phyloP scores from a whole-genome alignment of 2,888 invertebrate genomes.

The Spisula subtruncata region DNA sequence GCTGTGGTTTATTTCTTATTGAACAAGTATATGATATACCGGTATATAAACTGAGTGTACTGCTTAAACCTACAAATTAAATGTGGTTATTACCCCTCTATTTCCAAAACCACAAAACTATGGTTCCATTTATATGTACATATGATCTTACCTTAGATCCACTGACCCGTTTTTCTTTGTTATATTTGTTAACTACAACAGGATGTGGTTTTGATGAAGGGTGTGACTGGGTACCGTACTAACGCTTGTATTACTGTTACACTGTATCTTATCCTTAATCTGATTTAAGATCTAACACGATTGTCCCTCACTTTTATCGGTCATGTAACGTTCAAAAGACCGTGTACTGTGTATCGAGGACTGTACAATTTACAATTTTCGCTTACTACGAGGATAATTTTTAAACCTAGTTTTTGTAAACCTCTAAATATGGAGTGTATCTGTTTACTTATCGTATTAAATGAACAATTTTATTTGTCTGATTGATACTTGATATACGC shows the following conservation, averaged over 20 bases:
- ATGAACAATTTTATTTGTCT: background rate
- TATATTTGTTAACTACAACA: slow-evolving; percentile 40
- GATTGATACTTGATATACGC: slow-evolving; percentile 23
- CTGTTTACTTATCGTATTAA: slow-evolving; percentile 10
- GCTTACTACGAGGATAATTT: background rate
- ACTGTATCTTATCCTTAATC: slow-evolving; percentile 35
- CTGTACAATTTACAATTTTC: background rate
- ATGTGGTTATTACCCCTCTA: slow-evolving; percentile 14
- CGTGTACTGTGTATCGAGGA: background rate
- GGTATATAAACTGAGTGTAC: background rate
- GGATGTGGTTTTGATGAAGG: slow-evolving; percentile 62
- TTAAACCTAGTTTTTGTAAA: background rate
- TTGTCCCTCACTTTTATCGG: slow-evolving; percentile 1
- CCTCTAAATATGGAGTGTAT: slow-evolving; percentile 17
- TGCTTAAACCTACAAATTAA: background rate
- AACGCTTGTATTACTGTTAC: background rate
- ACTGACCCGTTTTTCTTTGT: slow-evolving; percentile 53
- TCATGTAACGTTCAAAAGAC: background rate
- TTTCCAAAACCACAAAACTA: slow-evolving; percentile 43
- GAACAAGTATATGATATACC: background rate
- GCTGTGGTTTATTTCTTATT: background rate
- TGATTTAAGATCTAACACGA: slow-evolving; percentile 9
- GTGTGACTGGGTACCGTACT: slow-evolving; percentile 43
- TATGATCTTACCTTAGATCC: slow-evolving; percentile 24
- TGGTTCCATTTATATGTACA: slow-evolving; percentile 37